Base-by-base conservation (phyloP, 2,888 invertebrate species). In the Xanthorhoe spadicearia region DNA sequence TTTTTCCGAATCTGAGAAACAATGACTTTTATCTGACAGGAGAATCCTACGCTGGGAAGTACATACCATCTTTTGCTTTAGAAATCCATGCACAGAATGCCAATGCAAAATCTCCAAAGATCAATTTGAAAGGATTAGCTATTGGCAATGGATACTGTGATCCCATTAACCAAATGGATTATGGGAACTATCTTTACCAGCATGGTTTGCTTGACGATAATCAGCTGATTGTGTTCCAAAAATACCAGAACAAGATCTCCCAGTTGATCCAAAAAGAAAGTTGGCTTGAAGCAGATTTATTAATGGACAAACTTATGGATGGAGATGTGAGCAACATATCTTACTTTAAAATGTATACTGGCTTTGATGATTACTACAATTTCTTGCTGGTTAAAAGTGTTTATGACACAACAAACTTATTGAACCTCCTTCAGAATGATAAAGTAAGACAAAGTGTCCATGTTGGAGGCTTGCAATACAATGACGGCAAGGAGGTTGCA, bases 351-450 rank as follows among this genome's bases (percentile, higher is more conserved):
- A 95, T 95, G 70, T 88, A 93, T 43, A 96, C 97, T 5, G 97
- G 97, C 0, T 96, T 96, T 66, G 83, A 94, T n/a, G 95, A 95
- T 77, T 96, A 96, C 75, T 97, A 95, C 79, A 97, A 97, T 80
- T 96, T 94, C 77, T 81, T 97, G 17, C 83, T 94, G 53, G 67
- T 86, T 0, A 85, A 94, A 0, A 84, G 92, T 5, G 92, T 94
- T 15, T 83, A 87, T 1, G 92, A 94, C 54, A 83, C 87, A 54
- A 86, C 90, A 17, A 79, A 88, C 0, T 87, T 89, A 38, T 72
- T 74, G 0, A 65, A 83, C n/a, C 73, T 91, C 18, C 73, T 93
- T 1, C 77, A 88, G 35, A 85, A 89, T 72, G 82, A 83, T 17
- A 79, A 83, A 56, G 86, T 94, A 0, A 87, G 95, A 54, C 78